These are phyloP conservation scores for Gambelia wislizenii DNA, from an alignment of 2,797 vertebrate genomes.

Conservation along the genomic window DNA sequence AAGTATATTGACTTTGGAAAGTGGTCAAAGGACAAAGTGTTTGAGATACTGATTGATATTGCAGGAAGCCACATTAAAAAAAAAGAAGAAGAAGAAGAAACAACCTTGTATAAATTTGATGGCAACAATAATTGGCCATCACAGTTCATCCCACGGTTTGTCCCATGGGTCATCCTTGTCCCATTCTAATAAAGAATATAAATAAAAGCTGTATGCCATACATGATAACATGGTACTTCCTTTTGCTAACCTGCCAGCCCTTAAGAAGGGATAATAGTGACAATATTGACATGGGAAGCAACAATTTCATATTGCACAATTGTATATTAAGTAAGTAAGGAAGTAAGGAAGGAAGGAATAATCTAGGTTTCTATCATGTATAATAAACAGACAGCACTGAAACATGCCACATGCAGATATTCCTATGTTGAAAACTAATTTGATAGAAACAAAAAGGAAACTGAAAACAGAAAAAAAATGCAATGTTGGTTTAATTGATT, in stretches of 20 bases:
- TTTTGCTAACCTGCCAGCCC: no score
- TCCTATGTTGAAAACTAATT: background rate
- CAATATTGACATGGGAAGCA: background rate
- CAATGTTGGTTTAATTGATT: background rate
- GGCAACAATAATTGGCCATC: background rate
- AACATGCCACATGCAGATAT: no score
- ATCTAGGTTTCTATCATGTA: background rate
- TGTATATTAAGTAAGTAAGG: no score
- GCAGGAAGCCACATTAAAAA: background rate
- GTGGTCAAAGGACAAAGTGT: background rate
- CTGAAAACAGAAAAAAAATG: background rate
- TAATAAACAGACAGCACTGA: no score
- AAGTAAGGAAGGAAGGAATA: no score
- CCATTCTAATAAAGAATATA: background rate
- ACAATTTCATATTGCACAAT: background rate
- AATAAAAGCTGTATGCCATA: no score
- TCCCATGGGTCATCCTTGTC: background rate
- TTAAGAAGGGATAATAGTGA: background rate
- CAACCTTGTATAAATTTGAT: no score
- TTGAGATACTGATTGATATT: background rate
- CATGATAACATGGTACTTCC: background rate
- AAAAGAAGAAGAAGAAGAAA: background rate
- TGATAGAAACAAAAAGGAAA: background rate
- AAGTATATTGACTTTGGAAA: background rate
- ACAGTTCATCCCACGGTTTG: background rate